A percentile compares a stretch with the other conserved stretches of the same genome.
These are phyloP conservation scores for Etheostoma perlongum DNA, from an alignment of 2,797 vertebrate genomes.

Conservation along the genomic window DNA sequence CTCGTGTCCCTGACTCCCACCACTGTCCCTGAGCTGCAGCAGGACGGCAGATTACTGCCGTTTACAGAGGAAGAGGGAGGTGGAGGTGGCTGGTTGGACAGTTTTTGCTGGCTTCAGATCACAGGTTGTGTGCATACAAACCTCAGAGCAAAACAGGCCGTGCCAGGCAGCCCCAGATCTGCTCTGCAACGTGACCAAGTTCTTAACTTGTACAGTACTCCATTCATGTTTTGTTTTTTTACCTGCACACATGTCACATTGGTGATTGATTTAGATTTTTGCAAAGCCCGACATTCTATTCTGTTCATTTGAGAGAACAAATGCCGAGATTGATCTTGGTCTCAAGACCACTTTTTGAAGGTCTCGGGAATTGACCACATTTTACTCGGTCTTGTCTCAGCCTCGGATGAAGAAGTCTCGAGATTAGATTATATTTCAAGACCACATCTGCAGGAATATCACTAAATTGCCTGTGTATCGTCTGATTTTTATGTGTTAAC, in stretches of 20 bases:
- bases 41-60: slow-evolving; percentile 71
- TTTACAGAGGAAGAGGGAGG: slow-evolving; percentile 61
- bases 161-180: slow-evolving; percentile 42
- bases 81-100: slow-evolving; percentile 42
- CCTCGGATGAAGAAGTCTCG: too few species aligned
- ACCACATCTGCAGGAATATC: too few species aligned
- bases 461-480: too few species aligned
- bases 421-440: too few species aligned
- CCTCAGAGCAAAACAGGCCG: slow-evolving; percentile 42
- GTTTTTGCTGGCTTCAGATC: slow-evolving; percentile 71
- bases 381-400: too few species aligned
- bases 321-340: neutral
- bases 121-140: slow-evolving; percentile 61
- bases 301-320: neutral
- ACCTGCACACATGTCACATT: neutral
- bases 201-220: slow-evolving; percentile 11
- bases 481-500: too few species aligned
- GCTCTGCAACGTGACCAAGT: slow-evolving; percentile 32
- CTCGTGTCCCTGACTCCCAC: slow-evolving; percentile 57
- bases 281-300: neutral
- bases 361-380: too few species aligned
- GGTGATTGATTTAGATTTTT: neutral
- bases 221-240: slow-evolving; percentile 15
- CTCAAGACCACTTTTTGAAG: too few species aligned
- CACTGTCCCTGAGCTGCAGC: slow-evolving; percentile 72